phyloP scores from a whole-genome alignment of 2,113 vertebrate species.

The Cryptomyrus ogoouensis region DNA sequence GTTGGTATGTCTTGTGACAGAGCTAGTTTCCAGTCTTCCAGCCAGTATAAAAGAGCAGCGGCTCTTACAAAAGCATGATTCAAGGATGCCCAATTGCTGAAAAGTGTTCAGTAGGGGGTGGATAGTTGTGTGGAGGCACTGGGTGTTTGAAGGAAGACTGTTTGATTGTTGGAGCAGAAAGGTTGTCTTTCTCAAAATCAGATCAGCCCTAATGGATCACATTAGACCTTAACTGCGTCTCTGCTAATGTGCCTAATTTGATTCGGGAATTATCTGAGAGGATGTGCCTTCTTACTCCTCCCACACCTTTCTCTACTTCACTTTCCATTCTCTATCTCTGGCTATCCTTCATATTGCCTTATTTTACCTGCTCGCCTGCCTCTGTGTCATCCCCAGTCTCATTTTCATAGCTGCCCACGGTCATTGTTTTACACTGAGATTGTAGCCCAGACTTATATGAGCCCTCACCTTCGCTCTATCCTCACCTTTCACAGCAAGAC shows the following conservation, averaged over 20 bases:
- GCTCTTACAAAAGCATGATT: not conserved
- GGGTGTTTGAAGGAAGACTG: not conserved
- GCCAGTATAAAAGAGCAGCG: not conserved
- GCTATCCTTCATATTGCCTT: not conserved
- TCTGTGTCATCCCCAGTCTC: not conserved
- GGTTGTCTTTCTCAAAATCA: not conserved
- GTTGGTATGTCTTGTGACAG: not conserved
- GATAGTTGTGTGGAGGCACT: not conserved
- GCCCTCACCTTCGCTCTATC: not conserved
- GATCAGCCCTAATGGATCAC: conserved; percentile 12
- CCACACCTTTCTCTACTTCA: not conserved
- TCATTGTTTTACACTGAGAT: not conserved
- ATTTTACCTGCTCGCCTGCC: not conserved
- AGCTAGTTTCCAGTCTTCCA: not conserved
- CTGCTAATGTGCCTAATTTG: conserved; percentile 20
- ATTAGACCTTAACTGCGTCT: conserved; percentile 11
- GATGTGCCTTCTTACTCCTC: conserved; percentile 1
- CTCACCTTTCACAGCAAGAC: not conserved
- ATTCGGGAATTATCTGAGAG: conserved; percentile 4
- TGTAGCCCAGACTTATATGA: not conserved
- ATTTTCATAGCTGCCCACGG: not conserved
- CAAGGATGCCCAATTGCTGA: not conserved
- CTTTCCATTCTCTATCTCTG: not conserved
- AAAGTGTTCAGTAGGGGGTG: not conserved
- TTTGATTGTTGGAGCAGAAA: conserved; percentile 5